Evolutionary conservation across 2,888 invertebrate genomes (phyloP), one percentile per base, ranked within the genome.

Genomic region (Philopedon plagiatum): DNA sequence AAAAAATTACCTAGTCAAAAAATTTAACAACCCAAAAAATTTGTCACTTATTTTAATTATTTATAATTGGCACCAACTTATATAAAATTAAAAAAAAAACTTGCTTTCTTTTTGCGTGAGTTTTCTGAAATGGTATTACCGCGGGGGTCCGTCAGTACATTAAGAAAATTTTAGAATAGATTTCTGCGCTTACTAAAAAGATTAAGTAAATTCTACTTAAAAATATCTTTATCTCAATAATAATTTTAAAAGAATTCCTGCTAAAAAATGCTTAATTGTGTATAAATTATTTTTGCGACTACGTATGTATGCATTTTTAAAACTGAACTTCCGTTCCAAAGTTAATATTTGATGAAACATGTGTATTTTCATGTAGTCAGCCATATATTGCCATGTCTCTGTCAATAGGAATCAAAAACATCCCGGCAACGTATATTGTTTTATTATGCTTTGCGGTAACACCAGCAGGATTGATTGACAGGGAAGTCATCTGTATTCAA

Each of bases 401-500:
- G 68, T 73, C 60, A 67, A 57, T 56, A 41, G 26, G 62, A 51
- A 64, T 68, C 67, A 67, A 73, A 72, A 72, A 56, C 68, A 58
- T 65, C 51, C 71, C 60, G 65, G 11, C 19, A 49, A 60, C 64
- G 56, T 76, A 76, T 77, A 78, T 78, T 80, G 79, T 79, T 77
- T 79, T 77, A 75, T 79, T 76, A 77, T 54, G 44, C n/a, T 41
- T 18, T 66, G 57, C 51, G 61, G 63, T 65, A 76, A 77, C 77
- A 77, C 75, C 78, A 76, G 76, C 75, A 69, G 71, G 73, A 75
- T 76, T 77, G 77, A 77, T 78, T 78, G 78, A 80, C 77, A 76
- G 60, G 73, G 74, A 77, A 79, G 80, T 80, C 80, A 81, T 80
- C 77, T 80, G 81, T 80, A 78, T 76, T 77, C 76, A 77, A 79